Base-by-base conservation (phyloP, 2,888 invertebrate genomes). In the Agriopis leucophaearia region DNA sequence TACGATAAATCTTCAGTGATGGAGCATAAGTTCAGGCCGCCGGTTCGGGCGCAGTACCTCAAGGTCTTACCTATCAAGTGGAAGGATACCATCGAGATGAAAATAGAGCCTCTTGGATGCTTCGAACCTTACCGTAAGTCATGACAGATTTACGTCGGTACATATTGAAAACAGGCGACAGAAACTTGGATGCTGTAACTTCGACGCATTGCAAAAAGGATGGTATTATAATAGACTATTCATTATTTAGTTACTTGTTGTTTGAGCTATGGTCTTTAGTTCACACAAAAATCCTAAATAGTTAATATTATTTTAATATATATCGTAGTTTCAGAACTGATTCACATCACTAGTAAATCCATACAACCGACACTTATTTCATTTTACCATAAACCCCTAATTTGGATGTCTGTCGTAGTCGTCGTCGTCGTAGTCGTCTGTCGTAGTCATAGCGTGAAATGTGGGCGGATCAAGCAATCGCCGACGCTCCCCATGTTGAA, bases 71-170 rank as follows among this genome's bases (percentile, higher is more conserved):
- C 98, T 0, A 81, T 94, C 0, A 95, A 96, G 61, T 98, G 97
- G 97, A 94, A 96, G 48, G 90, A 95, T 6, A 95, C 94, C 69
- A 96, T 98, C 42, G 96, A 97, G 75, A 92, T 98, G 86, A 95
- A 96, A 66, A 88, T 96, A 0, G 97, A 98, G 79, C 95, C 98
- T 0, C 90, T 96, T 13, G 98, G 98, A 8, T 98, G 98, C 83
- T 97, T 95, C 76, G 89, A 95, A 74, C 96, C 96, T 1, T 97
- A 97, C 48, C 88, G 92, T 92, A 58, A 90, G 91, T 89, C 35
- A 35, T 27, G 27, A 0, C 27, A 5, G 4, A 27, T 27, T 27
- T 2, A 27, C 27, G 2, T 27, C 27, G 27, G 27, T 27, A 27
- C 27, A 27, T 2, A 27, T 27, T 27, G 27, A 27, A 27, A 27